Evolutionary conservation across 2,113 vertebrate species (phyloP).

Genomic region (Oryzias celebensis): DNA sequence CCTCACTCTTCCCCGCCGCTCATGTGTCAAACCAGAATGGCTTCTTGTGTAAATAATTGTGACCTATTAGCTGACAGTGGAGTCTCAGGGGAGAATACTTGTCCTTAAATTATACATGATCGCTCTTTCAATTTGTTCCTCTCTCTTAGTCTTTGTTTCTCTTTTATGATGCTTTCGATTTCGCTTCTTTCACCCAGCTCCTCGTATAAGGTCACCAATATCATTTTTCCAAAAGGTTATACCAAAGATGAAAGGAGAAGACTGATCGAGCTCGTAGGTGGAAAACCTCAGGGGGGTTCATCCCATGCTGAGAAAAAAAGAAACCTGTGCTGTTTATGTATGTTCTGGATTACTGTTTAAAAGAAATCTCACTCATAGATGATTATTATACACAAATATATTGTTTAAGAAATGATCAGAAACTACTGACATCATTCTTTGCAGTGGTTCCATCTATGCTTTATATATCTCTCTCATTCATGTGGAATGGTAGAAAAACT

Average conservation of each 20-base stretch:
- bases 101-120: conserved; percentile 60
- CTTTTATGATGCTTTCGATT: not conserved
- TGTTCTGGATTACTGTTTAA: too few relatives aligned
- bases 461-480: too few relatives aligned
- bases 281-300: not conserved
- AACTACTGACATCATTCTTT: too few relatives aligned
- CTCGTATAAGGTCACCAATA: conserved; percentile 46
- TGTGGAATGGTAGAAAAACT: too few relatives aligned
- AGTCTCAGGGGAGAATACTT: conserved; percentile 49
- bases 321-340: too few relatives aligned
- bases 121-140: conserved; percentile 34
- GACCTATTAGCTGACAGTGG: conserved; percentile 59
- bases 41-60: conserved; percentile 51
- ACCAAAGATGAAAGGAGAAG: conserved; percentile 17
- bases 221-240: conserved; percentile 52
- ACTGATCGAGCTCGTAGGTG: conserved; percentile 32
- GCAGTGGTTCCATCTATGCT: too few relatives aligned
- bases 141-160: not conserved
- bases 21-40: not conserved
- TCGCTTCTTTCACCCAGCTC: conserved; percentile 19
- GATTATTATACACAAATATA: too few relatives aligned
- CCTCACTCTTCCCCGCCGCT: conserved; percentile 19
- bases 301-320: too few relatives aligned
- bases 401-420: too few relatives aligned
- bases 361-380: too few relatives aligned